Percentiles rank a stretch among this genome's conserved stretches.
phyloP scores from a whole-genome alignment of 1,140 invertebrate genomes.

The Coenobita brevimanus region DNA sequence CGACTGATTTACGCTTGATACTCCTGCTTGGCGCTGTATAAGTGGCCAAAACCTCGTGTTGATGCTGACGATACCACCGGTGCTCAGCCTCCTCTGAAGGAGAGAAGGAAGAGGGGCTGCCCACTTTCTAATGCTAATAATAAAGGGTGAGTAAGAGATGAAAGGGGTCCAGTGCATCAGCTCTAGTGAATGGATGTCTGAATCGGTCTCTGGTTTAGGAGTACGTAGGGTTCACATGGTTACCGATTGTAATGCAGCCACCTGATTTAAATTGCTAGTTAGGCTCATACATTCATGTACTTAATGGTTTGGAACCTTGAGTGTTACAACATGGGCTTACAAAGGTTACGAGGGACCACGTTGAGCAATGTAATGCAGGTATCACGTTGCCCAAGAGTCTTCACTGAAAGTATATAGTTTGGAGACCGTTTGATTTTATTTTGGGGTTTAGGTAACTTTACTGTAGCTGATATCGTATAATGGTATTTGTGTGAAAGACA shows the following conservation, averaged over 20 bases:
- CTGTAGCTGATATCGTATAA: too few relatives aligned
- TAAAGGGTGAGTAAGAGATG: constrained; percentile 58
- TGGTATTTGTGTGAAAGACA: too few relatives aligned
- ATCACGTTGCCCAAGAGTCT: too few relatives aligned
- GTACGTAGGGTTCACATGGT: constrained; percentile 45
- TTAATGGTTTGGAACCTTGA: not conserved
- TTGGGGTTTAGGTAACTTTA: too few relatives aligned
- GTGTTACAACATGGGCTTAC: constrained; percentile 16
- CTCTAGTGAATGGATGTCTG: constrained; percentile 36
- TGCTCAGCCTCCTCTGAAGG: not conserved
- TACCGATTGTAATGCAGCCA: constrained; percentile 33
- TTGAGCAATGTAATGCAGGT: too few relatives aligned
- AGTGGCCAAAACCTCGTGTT: not conserved
- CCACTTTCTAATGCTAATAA: constrained; percentile 66
- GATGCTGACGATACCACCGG: not conserved
- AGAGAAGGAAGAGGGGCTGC: constrained; percentile 47
- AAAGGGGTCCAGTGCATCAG: constrained; percentile 53
- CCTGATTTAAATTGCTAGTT: constrained; percentile 45
- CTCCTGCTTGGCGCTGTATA: not conserved
- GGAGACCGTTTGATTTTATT: too few relatives aligned
- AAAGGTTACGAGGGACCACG: not conserved
- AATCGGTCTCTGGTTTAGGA: constrained; percentile 36
- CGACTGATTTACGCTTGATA: too few relatives aligned
- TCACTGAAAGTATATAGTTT: too few relatives aligned
- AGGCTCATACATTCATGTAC: constrained; percentile 6